phyloP scores from a whole-genome alignment of 2,113 vertebrate genomes.

The Probosciger aterrimus region DNA sequence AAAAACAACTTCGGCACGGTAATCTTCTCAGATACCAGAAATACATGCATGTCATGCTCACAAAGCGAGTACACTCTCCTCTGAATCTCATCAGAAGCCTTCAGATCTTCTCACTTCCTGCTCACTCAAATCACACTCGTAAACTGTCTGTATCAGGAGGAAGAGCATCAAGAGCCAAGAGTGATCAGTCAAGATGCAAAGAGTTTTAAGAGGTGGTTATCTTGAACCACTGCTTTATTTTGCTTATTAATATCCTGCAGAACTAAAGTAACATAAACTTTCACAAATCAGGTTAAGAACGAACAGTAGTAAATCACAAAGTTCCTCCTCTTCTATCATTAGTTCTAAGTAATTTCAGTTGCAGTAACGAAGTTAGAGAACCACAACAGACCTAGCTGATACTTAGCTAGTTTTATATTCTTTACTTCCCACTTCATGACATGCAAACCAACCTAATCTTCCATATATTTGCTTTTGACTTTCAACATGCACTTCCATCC shows the following conservation, averaged over 20 bases:
- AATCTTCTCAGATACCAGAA: not conserved
- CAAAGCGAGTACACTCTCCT: not conserved
- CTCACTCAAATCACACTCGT: not conserved
- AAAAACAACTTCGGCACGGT: not conserved
- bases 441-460: not conserved
- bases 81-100: not conserved
- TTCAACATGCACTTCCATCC: not conserved
- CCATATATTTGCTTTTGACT: not conserved
- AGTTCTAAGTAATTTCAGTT: not conserved
- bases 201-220: not conserved
- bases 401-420: not conserved
- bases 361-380: not conserved
- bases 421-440: not conserved
- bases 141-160: not conserved
- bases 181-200: not conserved
- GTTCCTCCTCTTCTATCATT: not conserved
- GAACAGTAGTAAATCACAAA: not conserved
- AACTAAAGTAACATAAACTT: not conserved
- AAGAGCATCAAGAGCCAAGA: not conserved
- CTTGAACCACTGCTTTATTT: not conserved
- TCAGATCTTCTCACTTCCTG: not conserved
- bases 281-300: not conserved
- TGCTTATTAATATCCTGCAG: not conserved
- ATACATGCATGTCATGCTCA: not conserved
- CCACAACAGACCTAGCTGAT: not conserved